Evolutionary conservation across 2,113 vertebrate species (phyloP).

Genomic region (Eudorcas thomsonii): DNA sequence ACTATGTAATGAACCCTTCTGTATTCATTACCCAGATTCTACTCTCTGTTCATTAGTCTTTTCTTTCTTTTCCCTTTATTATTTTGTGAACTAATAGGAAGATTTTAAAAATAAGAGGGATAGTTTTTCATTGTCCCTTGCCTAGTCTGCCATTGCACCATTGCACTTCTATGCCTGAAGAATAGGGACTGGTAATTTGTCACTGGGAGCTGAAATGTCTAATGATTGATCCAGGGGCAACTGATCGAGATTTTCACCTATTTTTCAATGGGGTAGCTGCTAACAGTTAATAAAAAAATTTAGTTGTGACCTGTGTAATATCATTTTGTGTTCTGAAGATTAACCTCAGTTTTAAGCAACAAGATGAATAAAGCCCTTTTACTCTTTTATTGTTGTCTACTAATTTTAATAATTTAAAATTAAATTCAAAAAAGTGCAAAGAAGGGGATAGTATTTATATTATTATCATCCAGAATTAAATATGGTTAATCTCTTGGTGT

Average conservation of each 20-base stretch:
- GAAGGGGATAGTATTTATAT: not conserved
- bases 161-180: not conserved
- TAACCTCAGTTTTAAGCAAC: not conserved
- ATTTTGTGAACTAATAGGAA: not conserved
- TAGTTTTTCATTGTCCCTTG: not conserved
- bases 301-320: not conserved
- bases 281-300: not conserved
- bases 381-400: not conserved
- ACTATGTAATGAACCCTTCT: not conserved
- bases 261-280: not conserved
- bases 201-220: not conserved
- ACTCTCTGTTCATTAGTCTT: not conserved
- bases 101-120: not conserved
- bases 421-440: conserved; percentile 10
- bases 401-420: not conserved
- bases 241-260: not conserved
- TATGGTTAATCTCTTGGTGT: not conserved
- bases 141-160: not conserved
- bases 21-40: not conserved
- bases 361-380: not conserved
- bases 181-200: not conserved
- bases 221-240: not conserved
- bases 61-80: not conserved
- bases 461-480: not conserved
- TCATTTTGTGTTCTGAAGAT: not conserved